Base-by-base conservation (phyloP, 2,113 vertebrate species). In the Chitala chitala region DNA sequence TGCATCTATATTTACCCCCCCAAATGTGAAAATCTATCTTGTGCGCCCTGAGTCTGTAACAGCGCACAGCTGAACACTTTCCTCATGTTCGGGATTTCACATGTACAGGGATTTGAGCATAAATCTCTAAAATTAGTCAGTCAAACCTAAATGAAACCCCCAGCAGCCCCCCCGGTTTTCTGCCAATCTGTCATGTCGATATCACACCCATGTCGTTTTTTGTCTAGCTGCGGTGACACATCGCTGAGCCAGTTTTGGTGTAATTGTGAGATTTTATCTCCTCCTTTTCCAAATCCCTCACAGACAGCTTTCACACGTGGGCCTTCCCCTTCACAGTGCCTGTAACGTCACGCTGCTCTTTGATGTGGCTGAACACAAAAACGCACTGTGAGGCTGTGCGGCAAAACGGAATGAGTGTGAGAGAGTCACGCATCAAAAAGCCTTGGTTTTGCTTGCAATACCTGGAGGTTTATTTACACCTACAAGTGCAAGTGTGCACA, bases 341-440 rank as follows among this genome's bases (percentile, higher is more conserved):
- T 44, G 12, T 69, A 38, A 71, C 55, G 53, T 73, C 59, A 73
- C 69, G 76, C n/a, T 58, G 4, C 55, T 9, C 72, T 77, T 77
- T 77, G 76, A 77, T 53, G 76, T 71, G 33, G 2, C 65, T 12
- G 17, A 20, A 64, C 54, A 74, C 72, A 74, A 64, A 70, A 54
- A 20, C 5, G 54, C 42, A 24, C 46, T n/a, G 71, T 73, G 40
- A 31, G 24, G 55, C 8, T 44, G 36, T 61, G 22, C 69, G 42
- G 66, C 66, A 38, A n/a, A 61, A 48, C 17, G 51, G 17, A 53
- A 42, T 46, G 40, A 15, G 46, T 69, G 40, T 69, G 68, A 74
- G 58, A 40, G 22, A 54, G 53, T 53, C 33, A 53, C 44, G 22
- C 40, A 29, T 36, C 9, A 13, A 42, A 20, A n/a, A n/a, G n/a